phyloP scores from a whole-genome alignment of 2,797 vertebrate species.

The Euthynnus affinis region DNA sequence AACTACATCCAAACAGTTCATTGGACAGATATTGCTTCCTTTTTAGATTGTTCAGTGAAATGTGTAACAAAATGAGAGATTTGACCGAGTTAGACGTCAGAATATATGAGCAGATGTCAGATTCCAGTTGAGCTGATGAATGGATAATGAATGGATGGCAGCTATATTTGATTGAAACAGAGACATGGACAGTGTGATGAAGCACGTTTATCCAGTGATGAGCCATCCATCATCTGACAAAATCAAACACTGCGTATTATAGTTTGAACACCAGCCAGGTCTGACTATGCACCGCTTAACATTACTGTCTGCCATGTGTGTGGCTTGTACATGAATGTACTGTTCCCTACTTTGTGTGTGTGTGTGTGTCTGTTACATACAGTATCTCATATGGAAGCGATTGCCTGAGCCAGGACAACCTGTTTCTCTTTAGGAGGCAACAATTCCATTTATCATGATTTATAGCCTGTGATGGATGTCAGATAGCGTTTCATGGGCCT shows the following conservation, averaged over 20 bases:
- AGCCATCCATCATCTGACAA: constrained; percentile 50
- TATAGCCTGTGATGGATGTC: constrained; percentile 70
- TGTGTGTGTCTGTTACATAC: constrained; percentile 32
- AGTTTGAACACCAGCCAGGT: constrained; percentile 51
- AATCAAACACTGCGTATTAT: constrained; percentile 44
- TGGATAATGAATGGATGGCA: constrained; percentile 27
- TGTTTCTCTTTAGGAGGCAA: constrained; percentile 66
- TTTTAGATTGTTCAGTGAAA: constrained; percentile 18
- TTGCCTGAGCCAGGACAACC: constrained; percentile 50
- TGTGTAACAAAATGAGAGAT: constrained; percentile 5
- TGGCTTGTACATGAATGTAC: background rate
- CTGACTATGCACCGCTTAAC: constrained; percentile 25
- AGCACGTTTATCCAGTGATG: constrained; percentile 27
- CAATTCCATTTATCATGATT: constrained; percentile 67
- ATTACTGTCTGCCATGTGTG: constrained; percentile 29
- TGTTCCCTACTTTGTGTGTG: constrained; percentile 9
- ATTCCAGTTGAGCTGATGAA: constrained; percentile 40
- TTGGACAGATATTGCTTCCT: background rate
- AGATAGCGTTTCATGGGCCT: constrained; percentile 39
- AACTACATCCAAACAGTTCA: constrained; percentile 23
- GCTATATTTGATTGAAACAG: constrained; percentile 12
- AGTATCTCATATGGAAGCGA: constrained; percentile 76
- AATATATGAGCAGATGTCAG: constrained; percentile 22
- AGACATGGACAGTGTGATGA: constrained; percentile 42
- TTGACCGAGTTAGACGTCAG: background rate